phyloP scores from a whole-genome alignment of 2,113 vertebrate genomes.

The Puffinus mauretanicus region DNA sequence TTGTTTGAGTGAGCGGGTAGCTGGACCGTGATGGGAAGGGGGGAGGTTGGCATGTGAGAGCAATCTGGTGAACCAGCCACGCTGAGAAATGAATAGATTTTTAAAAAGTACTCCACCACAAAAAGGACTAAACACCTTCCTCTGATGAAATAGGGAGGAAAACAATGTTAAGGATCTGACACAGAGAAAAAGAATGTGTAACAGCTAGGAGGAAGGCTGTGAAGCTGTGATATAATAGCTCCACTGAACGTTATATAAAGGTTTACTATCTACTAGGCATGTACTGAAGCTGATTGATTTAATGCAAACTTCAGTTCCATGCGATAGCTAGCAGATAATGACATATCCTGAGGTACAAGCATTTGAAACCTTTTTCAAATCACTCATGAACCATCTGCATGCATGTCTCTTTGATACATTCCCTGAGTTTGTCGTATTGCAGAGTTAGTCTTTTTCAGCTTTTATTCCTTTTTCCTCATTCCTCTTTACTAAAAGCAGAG shows the following conservation, averaged over 20 bases:
- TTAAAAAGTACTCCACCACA: neutral
- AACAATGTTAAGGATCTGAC: neutral
- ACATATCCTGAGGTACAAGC: constrained; percentile 1
- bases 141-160: neutral
- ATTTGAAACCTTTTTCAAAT: constrained; percentile 20
- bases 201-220: constrained; percentile 1
- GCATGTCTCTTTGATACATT: neutral
- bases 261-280: constrained; percentile 6
- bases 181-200: constrained; percentile 2
- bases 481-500: neutral
- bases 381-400: neutral
- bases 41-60: neutral
- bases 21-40: neutral
- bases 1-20: neutral
- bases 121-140: neutral
- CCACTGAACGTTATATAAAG: constrained; percentile 14
- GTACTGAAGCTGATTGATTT: neutral
- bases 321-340: neutral
- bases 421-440: neutral
- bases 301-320: neutral
- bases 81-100: constrained; percentile 15
- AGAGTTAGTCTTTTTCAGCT: neutral
- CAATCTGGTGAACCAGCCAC: neutral
- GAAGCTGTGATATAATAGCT: constrained; percentile 22
- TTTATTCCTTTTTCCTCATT: neutral